Evolutionary conservation across 2,113 vertebrate genomes (phyloP), one percentile per base, ranked within the genome.

Genomic region (Tiliqua scincoides): DNA sequence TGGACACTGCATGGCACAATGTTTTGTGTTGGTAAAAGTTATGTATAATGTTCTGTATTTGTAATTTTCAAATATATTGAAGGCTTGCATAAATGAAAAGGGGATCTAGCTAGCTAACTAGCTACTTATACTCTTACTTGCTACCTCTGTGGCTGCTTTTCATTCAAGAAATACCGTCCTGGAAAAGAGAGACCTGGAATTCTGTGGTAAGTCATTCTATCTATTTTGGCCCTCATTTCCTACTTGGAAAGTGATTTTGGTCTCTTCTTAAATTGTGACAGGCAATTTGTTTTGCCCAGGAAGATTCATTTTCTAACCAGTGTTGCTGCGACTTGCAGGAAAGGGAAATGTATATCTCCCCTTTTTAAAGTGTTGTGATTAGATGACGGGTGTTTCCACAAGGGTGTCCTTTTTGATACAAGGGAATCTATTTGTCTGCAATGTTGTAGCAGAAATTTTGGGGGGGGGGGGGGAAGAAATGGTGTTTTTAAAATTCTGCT

Each of bases 401-500:
- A 32, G 61, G 43, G n/a, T 74, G 23, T 40, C 37, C 8, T 30
- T 65, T 63, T 25, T 61, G 83, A 84, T 76, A 32, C 48, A 40
- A 75, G 43, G 21, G 32, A n/a, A 78, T 78, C 20, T 79, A 9
- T 32, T 71, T 32, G 68, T 77, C 20, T 27, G 70, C 61, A 79
- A 79, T 85, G 62, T 68, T 25, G 32, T 62, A 48, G 65, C 6
- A 68, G 32, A 18, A 1, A 30, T 82, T 54, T 71, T 85, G n/a
- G n/a, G n/a, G n/a, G n/a, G n/a, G n/a, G n/a, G n/a, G n/a, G n/a
- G n/a, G n/a, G n/a, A n/a, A 76, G 6, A 15, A 1, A 57, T 57
- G 14, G 27, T 10, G 17, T 10, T 89, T 62, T 86, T 93, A 89
- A 91, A 89, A 52, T 89, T 88, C 76, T 0, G 0, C 57, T 82